Conservation (phyloP, 2,113 vertebrate species). For the Pterophyllum scalare region DNA sequence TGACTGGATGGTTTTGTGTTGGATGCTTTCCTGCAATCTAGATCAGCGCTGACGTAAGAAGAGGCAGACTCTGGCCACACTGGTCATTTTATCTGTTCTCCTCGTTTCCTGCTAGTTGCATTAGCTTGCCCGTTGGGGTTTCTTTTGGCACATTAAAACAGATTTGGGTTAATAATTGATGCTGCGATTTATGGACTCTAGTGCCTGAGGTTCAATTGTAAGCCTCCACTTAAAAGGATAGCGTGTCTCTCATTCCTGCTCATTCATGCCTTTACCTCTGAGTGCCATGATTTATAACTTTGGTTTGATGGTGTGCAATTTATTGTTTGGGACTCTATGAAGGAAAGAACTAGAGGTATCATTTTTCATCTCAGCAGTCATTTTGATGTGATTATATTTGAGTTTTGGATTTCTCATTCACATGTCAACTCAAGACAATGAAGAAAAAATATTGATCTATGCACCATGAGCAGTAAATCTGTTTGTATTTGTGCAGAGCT, state of each 20-base stretch:
- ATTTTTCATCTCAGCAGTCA: conserved; percentile 56
- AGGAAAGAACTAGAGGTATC: conserved; percentile 46
- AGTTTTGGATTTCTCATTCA: conserved; percentile 62
- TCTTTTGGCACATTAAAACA: conserved; percentile 82
- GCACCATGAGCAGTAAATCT: conserved; percentile 43
- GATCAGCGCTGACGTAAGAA: conserved; percentile 27
- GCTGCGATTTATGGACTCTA: conserved; percentile 77
- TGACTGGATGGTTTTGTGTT: conserved; percentile 48
- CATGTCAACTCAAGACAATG: conserved; percentile 46
- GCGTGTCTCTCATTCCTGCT: conserved; percentile 64
- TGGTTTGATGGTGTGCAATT: conserved; percentile 59
- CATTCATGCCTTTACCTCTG: conserved; percentile 42
- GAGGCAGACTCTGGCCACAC: conserved; percentile 45
- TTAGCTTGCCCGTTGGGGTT: conserved; percentile 73
- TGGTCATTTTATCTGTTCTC: conserved; percentile 72
- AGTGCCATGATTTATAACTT: conserved; percentile 70
- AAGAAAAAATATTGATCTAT: conserved; percentile 59
- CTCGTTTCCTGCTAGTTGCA: conserved; percentile 78
- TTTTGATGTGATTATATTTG: conserved; percentile 65
- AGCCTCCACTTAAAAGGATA: conserved; percentile 79
- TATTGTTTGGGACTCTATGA: conserved; percentile 49
- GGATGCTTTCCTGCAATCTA: conserved; percentile 71
- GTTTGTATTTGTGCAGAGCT: conserved; percentile 20
- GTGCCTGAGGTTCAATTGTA: conserved; percentile 73
- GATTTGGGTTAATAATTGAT: conserved; percentile 83